These are phyloP conservation scores for Trichomycterus rosablanca DNA, from an alignment of 2,113 vertebrate species.

Conservation along the genomic window DNA sequence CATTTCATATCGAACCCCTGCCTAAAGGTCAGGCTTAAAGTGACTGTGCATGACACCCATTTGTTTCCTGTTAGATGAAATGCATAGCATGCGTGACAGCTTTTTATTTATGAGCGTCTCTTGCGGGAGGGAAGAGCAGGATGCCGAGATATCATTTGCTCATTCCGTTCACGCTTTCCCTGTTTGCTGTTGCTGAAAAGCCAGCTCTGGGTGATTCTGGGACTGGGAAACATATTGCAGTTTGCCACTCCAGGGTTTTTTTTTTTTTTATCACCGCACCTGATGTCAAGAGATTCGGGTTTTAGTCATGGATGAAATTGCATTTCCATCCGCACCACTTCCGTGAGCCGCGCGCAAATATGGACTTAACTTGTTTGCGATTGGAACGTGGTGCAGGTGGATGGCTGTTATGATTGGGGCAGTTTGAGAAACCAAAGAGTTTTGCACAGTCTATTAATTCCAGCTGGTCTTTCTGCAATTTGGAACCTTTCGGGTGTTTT, in stretches of 20 bases:
- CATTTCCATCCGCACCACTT: slow-evolving; percentile 43
- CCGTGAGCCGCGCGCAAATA: slow-evolving; percentile 36
- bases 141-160: slow-evolving; percentile 35
- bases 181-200: slow-evolving; percentile 27
- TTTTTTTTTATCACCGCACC: slow-evolving; percentile 21
- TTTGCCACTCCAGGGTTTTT: slow-evolving; percentile 13
- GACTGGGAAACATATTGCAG: slow-evolving; percentile 25
- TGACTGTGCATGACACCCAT: slow-evolving; percentile 35
- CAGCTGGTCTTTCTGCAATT: too few relatives aligned
- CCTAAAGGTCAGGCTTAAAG: slow-evolving; percentile 52
- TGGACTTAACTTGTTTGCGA: too few relatives aligned
- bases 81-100: slow-evolving; percentile 30
- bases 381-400: too few relatives aligned
- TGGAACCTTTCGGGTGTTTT: too few relatives aligned
- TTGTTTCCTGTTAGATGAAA: slow-evolving; percentile 44
- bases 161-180: slow-evolving; percentile 26
- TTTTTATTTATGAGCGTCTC: slow-evolving; percentile 39
- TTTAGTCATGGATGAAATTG: slow-evolving; percentile 53
- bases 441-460: slow-evolving; percentile 7
- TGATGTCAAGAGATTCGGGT: slow-evolving; percentile 34
- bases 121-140: slow-evolving; percentile 20
- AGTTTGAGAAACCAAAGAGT: neutral
- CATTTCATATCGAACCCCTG: slow-evolving; percentile 44
- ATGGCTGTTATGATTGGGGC: neutral
- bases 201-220: slow-evolving; percentile 22